Conservation (phyloP, 2,113 vertebrate genomes). For the Aptenodytes patagonicus region DNA sequence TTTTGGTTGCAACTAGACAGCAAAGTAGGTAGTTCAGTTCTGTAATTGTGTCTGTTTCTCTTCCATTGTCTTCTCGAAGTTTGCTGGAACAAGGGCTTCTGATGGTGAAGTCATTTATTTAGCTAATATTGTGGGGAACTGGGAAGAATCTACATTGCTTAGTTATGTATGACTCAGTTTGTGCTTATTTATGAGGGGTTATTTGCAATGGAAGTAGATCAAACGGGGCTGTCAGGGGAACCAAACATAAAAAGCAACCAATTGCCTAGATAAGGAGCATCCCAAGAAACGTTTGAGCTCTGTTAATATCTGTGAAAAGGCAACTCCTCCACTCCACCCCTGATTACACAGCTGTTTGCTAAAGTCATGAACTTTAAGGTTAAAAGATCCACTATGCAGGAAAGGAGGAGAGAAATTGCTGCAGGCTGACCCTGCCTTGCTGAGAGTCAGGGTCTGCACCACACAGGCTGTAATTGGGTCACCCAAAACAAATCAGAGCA, state of each 20-base stretch:
- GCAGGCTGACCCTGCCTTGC: not conserved
- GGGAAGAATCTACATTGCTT: not conserved
- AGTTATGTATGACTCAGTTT: not conserved
- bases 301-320: slow-evolving; percentile 37
- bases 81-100: slow-evolving; percentile 4
- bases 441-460: not conserved
- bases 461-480: not conserved
- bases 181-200: slow-evolving; percentile 6
- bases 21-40: not conserved
- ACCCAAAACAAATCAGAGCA: not conserved
- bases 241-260: slow-evolving; percentile 5
- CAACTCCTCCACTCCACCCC: not conserved
- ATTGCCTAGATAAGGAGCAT: slow-evolving; percentile 47
- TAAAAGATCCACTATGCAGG: slow-evolving; percentile 8
- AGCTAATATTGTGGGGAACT: not conserved
- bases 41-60: not conserved
- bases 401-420: slow-evolving; percentile 29
- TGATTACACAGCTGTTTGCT: slow-evolving; percentile 40
- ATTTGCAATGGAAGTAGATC: slow-evolving; percentile 31
- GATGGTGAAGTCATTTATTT: slow-evolving; percentile 18
- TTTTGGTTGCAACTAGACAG: not conserved
- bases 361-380: slow-evolving; percentile 29
- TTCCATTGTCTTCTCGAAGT: not conserved
- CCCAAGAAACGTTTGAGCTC: slow-evolving; percentile 18
- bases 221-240: not conserved